Percentiles rank a stretch among this genome's conserved stretches.
Evolutionary conservation across 2,797 vertebrate species (phyloP).

Genomic region (Notoglanidium macrostoma): DNA sequence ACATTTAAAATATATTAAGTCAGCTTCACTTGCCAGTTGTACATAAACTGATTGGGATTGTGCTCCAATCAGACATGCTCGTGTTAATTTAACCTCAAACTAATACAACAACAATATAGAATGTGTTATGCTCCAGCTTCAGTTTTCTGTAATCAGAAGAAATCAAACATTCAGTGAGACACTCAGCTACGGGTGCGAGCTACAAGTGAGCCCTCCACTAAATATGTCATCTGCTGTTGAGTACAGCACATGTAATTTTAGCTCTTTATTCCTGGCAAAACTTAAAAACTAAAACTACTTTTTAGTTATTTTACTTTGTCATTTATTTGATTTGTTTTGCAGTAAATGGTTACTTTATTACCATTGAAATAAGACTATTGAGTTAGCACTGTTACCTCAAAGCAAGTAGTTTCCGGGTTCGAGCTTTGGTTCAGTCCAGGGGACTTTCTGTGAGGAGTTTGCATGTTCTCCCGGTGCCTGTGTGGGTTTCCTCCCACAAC

Average conservation of each 20-base stretch:
- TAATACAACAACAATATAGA: neutral
- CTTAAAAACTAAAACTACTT: neutral
- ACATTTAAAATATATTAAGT: neutral
- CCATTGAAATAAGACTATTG: neutral
- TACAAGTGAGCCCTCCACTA: neutral
- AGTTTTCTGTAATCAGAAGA: neutral
- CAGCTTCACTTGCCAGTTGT: neutral
- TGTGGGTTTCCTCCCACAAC: too few relatives aligned
- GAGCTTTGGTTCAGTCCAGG: too few relatives aligned
- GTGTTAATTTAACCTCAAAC: neutral
- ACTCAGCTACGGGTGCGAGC: neutral
- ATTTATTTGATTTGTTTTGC: neutral
- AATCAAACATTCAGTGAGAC: slow-evolving; percentile 1
- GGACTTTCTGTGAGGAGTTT: too few relatives aligned
- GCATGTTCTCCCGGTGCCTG: too few relatives aligned
- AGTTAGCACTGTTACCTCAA: too few relatives aligned
- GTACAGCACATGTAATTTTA: neutral
- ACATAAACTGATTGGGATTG: neutral
- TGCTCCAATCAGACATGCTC: neutral
- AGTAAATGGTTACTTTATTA: neutral
- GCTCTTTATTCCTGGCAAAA: neutral
- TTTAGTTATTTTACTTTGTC: neutral
- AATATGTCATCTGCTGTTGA: neutral
- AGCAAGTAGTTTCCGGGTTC: too few relatives aligned
- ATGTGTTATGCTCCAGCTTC: neutral